Evolutionary conservation across 1,140 invertebrate species (phyloP).

Genomic region (Spodoptera litura): DNA sequence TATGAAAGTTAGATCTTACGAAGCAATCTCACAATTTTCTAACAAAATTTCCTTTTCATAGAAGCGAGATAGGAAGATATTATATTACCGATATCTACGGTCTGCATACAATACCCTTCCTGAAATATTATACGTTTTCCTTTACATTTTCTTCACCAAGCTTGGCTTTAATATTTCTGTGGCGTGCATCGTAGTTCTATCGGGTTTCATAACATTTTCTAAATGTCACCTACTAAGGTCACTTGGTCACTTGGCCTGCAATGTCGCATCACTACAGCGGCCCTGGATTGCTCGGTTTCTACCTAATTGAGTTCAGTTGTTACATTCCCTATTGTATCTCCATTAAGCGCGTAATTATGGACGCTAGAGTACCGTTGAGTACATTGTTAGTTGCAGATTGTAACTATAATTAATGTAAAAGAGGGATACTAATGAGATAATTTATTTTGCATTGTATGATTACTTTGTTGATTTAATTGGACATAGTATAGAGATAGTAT

Average conservation of each 20-base stretch:
- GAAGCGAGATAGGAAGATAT: neutral
- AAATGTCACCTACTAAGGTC: slow-evolving; percentile 2
- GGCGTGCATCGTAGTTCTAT: neutral
- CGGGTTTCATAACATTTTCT: slow-evolving; percentile 16
- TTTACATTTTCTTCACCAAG: neutral
- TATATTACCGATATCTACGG: neutral
- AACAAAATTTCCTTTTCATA: neutral
- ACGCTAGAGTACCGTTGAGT: neutral
- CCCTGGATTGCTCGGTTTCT: neutral
- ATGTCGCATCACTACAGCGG: neutral
- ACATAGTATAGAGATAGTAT: no score
- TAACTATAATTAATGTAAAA: no score
- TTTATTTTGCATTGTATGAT: no score
- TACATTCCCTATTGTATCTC: slow-evolving; percentile 5
- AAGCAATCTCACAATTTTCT: neutral
- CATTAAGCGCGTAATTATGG: neutral
- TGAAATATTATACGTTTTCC: neutral
- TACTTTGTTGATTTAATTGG: no score
- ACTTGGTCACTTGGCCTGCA: neutral
- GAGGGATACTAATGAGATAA: no score
- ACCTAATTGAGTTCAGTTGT: slow-evolving; percentile 6
- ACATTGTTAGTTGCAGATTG: no score
- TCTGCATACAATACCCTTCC: neutral
- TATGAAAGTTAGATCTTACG: no score
- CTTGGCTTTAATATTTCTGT: neutral